phyloP scores from a whole-genome alignment of 2,888 invertebrate genomes.

The Amiota minor region DNA sequence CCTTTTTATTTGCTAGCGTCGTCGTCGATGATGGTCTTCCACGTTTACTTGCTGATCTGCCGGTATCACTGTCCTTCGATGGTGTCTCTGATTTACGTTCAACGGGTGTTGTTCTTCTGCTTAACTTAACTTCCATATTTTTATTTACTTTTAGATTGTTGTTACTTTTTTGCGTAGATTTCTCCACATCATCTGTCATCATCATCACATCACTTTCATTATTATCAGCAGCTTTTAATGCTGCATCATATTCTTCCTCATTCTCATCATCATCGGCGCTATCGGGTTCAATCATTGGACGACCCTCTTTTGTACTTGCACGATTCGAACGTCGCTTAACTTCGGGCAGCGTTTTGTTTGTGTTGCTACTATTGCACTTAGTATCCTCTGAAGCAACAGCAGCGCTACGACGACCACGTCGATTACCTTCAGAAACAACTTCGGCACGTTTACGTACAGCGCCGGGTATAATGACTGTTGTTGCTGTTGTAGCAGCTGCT shows the following conservation, averaged over 20 bases:
- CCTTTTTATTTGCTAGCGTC: slow-evolving; percentile 42
- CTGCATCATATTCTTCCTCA: slow-evolving; percentile 55
- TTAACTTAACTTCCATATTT: slow-evolving; percentile 32
- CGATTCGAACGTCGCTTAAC: slow-evolving; percentile 70
- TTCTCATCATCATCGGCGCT: slow-evolving; percentile 54
- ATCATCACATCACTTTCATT: slow-evolving; percentile 33
- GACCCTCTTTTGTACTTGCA: slow-evolving; percentile 55
- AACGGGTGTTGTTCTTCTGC: slow-evolving; percentile 28
- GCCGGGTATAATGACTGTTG: slow-evolving; percentile 72
- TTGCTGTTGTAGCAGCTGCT: slow-evolving; percentile 14
- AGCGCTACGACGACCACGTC: slow-evolving; percentile 68
- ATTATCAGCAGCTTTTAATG: slow-evolving; percentile 46
- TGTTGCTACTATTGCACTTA: slow-evolving; percentile 51
- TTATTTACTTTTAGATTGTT: slow-evolving; percentile 2
- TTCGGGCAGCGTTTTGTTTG: slow-evolving; percentile 44
- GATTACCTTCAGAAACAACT: slow-evolving; percentile 68
- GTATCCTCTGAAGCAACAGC: slow-evolving; percentile 67
- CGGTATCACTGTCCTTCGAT: slow-evolving; percentile 53
- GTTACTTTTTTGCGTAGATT: slow-evolving; percentile 40
- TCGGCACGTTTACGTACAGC: slow-evolving; percentile 77
- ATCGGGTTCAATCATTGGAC: slow-evolving; percentile 48
- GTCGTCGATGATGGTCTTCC: slow-evolving; percentile 46
- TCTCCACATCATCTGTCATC: slow-evolving; percentile 24
- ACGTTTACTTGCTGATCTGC: slow-evolving; percentile 53
- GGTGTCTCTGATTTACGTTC: slow-evolving; percentile 51